These are phyloP conservation scores for Esox masquinongy DNA, from an alignment of 2,797 vertebrate genomes.

Conservation along the genomic window DNA sequence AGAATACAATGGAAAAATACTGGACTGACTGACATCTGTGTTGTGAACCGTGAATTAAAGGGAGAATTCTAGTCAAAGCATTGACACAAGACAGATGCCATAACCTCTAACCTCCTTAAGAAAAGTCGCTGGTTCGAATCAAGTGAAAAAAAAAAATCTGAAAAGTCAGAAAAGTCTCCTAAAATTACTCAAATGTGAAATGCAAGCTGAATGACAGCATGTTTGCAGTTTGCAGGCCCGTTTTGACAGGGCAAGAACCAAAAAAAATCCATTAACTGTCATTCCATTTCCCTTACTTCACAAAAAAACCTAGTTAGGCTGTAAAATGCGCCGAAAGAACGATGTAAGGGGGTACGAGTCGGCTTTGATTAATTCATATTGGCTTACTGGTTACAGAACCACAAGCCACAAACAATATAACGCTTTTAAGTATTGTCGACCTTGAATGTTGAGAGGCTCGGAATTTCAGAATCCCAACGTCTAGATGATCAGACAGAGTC, in stretches of 20 bases:
- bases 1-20: conserved; percentile 43
- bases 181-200: too few species aligned
- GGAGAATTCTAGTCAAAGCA: neutral
- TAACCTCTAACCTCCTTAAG: conserved; percentile 24
- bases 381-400: neutral
- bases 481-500: conserved; percentile 43
- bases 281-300: conserved; percentile 38
- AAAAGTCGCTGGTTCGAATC: too few species aligned
- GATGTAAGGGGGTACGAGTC: conserved; percentile 23
- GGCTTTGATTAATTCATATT: conserved; percentile 24
- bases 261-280: conserved; percentile 32
- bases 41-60: conserved; percentile 38
- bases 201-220: conserved; percentile 26
- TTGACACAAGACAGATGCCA: neutral
- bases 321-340: conserved; percentile 26
- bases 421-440: neutral
- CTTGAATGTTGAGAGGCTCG: neutral
- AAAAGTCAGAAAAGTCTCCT: too few species aligned
- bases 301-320: conserved; percentile 26
- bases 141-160: too few species aligned
- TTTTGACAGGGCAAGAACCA: conserved; percentile 30
- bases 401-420: neutral
- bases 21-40: conserved; percentile 36
- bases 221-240: conserved; percentile 36
- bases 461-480: conserved; percentile 57